Percentiles rank a stretch among this genome's conserved stretches.
These are phyloP conservation scores for Orestias chungarensis DNA, from an alignment of 2,797 vertebrate genomes.

Conservation along the genomic window DNA sequence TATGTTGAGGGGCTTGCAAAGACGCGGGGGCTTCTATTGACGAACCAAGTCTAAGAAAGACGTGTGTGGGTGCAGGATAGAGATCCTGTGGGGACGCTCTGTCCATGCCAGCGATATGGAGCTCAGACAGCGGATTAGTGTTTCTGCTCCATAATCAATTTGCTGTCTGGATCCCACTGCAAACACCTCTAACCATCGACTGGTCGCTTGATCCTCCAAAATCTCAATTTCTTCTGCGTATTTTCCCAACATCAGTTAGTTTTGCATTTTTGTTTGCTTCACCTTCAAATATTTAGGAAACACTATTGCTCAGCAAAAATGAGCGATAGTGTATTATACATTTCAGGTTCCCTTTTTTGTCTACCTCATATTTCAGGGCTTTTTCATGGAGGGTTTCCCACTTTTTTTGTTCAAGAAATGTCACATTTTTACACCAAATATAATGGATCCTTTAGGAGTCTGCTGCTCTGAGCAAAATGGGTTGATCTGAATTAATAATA, in stretches of 20 bases:
- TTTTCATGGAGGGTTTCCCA: background rate
- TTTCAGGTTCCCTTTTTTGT: background rate
- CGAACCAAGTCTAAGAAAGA: constrained; percentile 58
- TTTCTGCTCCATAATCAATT: constrained; percentile 77
- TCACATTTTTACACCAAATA: constrained; percentile 15
- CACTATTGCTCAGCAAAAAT: background rate
- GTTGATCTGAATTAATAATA: constrained; percentile 47
- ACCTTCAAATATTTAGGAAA: constrained; percentile 21
- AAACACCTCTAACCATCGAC: constrained; percentile 63
- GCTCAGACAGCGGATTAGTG: constrained; percentile 73
- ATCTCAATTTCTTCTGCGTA: constrained; percentile 28
- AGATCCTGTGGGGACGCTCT: constrained; percentile 56
- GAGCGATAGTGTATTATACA: constrained; percentile 2
- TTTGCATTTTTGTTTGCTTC: constrained; percentile 31
- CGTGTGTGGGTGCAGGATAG: constrained; percentile 61
- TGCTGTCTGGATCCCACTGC: constrained; percentile 63
- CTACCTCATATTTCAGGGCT: constrained; percentile 5
- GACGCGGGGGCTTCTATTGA: constrained; percentile 51
- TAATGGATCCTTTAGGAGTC: constrained; percentile 28
- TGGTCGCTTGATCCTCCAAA: constrained; percentile 43
- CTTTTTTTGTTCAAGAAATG: constrained; percentile 5
- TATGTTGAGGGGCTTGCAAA: constrained; percentile 52
- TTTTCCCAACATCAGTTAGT: constrained; percentile 13
- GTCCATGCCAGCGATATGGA: constrained; percentile 55
- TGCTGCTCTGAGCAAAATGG: constrained; percentile 40